These are phyloP conservation scores for Rhodinocichla rosea DNA, from an alignment of 2,113 vertebrate genomes.

Conservation along the genomic window DNA sequence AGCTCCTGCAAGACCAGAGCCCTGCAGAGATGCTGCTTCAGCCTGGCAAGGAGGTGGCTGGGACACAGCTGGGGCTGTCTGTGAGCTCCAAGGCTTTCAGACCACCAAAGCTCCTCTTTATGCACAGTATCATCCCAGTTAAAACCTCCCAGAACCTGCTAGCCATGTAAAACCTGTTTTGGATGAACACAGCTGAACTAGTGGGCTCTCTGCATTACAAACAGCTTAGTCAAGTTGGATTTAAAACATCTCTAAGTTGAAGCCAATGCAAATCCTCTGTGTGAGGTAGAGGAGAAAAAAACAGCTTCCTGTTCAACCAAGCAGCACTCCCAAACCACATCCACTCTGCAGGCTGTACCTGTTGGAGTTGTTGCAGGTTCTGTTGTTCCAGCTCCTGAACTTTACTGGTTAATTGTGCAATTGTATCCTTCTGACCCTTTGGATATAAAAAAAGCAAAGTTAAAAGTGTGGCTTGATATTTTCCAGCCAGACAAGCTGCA, in stretches of 20 bases:
- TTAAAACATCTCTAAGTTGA: background rate
- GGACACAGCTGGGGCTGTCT: background rate
- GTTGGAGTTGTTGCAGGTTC: conserved; percentile 64
- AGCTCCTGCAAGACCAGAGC: background rate
- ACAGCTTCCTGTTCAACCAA: background rate
- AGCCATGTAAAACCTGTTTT: background rate
- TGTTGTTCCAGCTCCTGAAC: conserved; percentile 67
- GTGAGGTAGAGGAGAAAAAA: background rate
- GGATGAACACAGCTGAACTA: background rate
- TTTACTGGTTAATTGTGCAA: conserved; percentile 67
- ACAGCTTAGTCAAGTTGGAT: background rate
- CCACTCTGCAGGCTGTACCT: conserved; percentile 17
- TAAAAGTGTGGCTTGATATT: background rate
- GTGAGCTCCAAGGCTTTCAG: background rate
- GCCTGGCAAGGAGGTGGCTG: background rate
- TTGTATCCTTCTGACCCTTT: conserved; percentile 74
- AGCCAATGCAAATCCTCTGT: background rate
- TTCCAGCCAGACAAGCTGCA: background rate
- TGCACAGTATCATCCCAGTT: background rate
- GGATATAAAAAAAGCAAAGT: background rate
- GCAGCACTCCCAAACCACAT: background rate
- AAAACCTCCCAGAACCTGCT: background rate
- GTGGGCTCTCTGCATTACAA: background rate
- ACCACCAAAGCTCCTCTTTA: background rate
- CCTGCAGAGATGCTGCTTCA: background rate